Evolutionary conservation across 2,113 vertebrate genomes (phyloP), one percentile per base, ranked within the genome.

Genomic region (Callipepla squamata): DNA sequence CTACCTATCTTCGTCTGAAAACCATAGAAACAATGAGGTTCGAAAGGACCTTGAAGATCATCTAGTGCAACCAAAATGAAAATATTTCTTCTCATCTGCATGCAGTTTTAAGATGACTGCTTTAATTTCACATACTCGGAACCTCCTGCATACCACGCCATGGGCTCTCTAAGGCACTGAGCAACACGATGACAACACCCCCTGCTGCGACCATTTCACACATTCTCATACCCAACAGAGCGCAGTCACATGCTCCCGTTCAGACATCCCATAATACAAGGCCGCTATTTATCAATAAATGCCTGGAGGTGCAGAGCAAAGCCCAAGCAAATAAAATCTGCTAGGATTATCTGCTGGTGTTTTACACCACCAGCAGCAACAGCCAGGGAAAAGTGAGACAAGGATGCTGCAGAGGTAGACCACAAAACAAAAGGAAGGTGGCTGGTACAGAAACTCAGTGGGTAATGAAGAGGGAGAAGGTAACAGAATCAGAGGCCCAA

Each of bases 201-300:
- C 4, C 6, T 40, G 0, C 21, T 32, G 13, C 47, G 1, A 4
- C 69, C 50, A 19, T 28, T 76, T 67, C 72, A 79, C 65, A 10
- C 3, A 0, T 77, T 62, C 72, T 80, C 79, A 87, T 62, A 91
- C 66, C 63, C 67, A 95, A 53, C 5, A 6, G 68, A 85, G 59
- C 20, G 30, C 73, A 80, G 75, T 95, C 94, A 94, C 90, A 69
- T 69, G 93, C 40, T 91, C 40, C 75, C 68, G n/a, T 87, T 94
- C 36, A 89, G 72, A 82, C 63, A 94, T 89, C 87, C 90, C 75
- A 74, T 95, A 91, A 95, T 80, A 95, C 81, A 95, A 95, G 63
- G 85, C 63, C 21, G 6, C 79, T 83, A 87, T 96, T 95, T 94
- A 94, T 95, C 93, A 93, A 93, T 92, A 94, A 95, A 87, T 80